Base-by-base conservation (phyloP, 1,140 invertebrate genomes). In the Aradophagus sp. region DNA sequence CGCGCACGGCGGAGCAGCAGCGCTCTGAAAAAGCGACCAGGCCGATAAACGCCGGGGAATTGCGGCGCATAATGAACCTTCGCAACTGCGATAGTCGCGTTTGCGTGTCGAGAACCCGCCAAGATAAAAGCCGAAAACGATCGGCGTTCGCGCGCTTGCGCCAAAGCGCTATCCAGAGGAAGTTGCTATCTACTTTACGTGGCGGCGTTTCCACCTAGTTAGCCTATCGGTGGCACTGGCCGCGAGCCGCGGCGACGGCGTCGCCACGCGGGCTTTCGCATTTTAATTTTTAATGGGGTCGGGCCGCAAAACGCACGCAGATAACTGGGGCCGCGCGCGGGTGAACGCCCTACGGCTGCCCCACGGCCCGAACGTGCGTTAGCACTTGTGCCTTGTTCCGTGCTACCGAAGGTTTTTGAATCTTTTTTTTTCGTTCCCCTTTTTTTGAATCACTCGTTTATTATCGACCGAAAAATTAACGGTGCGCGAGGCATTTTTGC, bases 281-380 rank as follows among this genome's bases (percentile, higher is more conserved):
- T 74, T 71, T 74, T 38, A 45, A 67, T 67, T 58, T 67, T 58
- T 52, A 67, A 67, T 53, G 45, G 47, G 53, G 45, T 59, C 48
- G 45, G 35, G 36, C 45, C 48, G 58, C 61, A 45, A 72, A 66
- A 72, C 56, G 58, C 36, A 20, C 36, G 32, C 17, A 61, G 73
- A 74, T 72, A 77, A 69, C 55, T 48, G 58, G 23, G 45, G 34
- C 42, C 39, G 53, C 42, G 50, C 48, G 47, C 71, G 75, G 80
- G 79, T 83, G 75, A 81, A 83, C 74, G 80, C 66, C 78, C 80
- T 77, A 52, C 42, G 48, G 63, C 74, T 65, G 73, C 73, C 78
- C 78, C 74, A 66, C 74, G 67, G 73, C 73, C 78, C 78, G 76
- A 65, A 65, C 47, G 44, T 41, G 63, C 41, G 67, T 80, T 79